phyloP scores from a whole-genome alignment of 2,888 invertebrate genomes.

The Metellina segmentata region DNA sequence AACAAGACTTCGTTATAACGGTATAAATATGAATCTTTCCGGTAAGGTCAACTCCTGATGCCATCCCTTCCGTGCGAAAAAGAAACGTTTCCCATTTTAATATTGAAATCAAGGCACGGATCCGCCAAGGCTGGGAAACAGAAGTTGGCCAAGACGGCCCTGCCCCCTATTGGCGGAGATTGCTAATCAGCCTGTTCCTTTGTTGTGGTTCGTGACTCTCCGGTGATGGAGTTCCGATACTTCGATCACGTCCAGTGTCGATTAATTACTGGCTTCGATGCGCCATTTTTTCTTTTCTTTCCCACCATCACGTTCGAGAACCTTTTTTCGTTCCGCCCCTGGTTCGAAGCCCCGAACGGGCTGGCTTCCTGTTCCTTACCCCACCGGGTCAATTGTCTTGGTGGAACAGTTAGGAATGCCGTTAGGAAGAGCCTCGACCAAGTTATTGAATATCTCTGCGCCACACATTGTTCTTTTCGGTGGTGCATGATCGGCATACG shows the following conservation, averaged over 20 bases:
- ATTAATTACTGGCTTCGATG: slow-evolving; percentile 59
- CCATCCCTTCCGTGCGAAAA: slow-evolving; percentile 14
- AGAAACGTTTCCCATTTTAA: slow-evolving; percentile 3
- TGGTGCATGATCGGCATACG: slow-evolving; percentile 50
- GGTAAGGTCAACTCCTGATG: not conserved
- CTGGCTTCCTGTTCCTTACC: slow-evolving; percentile 49
- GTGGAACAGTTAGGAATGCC: slow-evolving; percentile 48
- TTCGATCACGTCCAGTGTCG: slow-evolving; percentile 59
- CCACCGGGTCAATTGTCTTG: slow-evolving; percentile 44
- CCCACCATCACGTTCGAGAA: slow-evolving; percentile 8
- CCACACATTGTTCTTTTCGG: slow-evolving; percentile 57
- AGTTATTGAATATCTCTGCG: slow-evolving; percentile 47
- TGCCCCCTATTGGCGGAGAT: slow-evolving; percentile 16
- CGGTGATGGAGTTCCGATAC: slow-evolving; percentile 57
- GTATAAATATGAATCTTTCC: slow-evolving; percentile 41
- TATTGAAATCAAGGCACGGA: slow-evolving; percentile 49
- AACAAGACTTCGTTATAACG: slow-evolving; percentile 18
- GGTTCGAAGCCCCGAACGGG: not conserved
- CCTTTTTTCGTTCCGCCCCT: not conserved
- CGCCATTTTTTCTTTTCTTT: slow-evolving; percentile 22
- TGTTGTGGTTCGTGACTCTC: slow-evolving; percentile 50
- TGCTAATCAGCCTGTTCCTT: slow-evolving; percentile 42
- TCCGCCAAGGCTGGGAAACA: slow-evolving; percentile 59
- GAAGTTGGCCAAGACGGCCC: slow-evolving; percentile 18
- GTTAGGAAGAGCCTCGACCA: slow-evolving; percentile 34